Conservation (phyloP, 1,140 invertebrate species). For the Ips typographus region DNA sequence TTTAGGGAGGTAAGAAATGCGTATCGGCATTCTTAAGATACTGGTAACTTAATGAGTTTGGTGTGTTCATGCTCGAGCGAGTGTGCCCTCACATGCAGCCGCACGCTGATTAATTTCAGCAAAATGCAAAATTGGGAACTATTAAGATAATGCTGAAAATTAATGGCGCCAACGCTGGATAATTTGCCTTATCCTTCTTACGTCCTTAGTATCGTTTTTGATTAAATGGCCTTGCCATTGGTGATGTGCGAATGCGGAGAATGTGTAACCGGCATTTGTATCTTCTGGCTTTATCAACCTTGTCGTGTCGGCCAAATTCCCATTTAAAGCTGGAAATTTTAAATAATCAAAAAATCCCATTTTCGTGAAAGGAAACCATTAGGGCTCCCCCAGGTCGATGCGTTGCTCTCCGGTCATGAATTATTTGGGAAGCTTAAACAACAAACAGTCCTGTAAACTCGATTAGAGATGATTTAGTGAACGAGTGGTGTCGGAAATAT, state of each 20-base stretch:
- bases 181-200: slow-evolving; percentile 1
- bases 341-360: slow-evolving; percentile 8
- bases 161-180: slow-evolving; percentile 17
- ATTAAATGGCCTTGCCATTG: slow-evolving; percentile 1
- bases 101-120: slow-evolving; percentile 26
- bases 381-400: not conserved
- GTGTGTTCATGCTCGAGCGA: slow-evolving; percentile 27
- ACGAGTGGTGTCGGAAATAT: slow-evolving; percentile 36
- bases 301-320: not conserved
- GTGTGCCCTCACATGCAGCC: slow-evolving; percentile 27
- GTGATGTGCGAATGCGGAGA: not conserved
- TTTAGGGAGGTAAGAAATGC: slow-evolving; percentile 33
- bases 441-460: slow-evolving; percentile 34
- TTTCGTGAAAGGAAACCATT: slow-evolving; percentile 30
- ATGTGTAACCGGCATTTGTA: not conserved
- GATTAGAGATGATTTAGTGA: slow-evolving; percentile 39
- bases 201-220: not conserved
- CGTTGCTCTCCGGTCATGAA: slow-evolving; percentile 23
- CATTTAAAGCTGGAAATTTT: slow-evolving; percentile 8
- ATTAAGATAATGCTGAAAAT: slow-evolving; percentile 29
- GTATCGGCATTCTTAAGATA: slow-evolving; percentile 33
- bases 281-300: not conserved
- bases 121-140: slow-evolving; percentile 24
- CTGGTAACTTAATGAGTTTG: slow-evolving; percentile 30
- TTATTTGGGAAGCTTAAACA: slow-evolving; percentile 41